These are phyloP conservation scores for Ciona savignyi DNA, from an alignment of 23 tunicate species.

Conservation along the genomic window DNA sequence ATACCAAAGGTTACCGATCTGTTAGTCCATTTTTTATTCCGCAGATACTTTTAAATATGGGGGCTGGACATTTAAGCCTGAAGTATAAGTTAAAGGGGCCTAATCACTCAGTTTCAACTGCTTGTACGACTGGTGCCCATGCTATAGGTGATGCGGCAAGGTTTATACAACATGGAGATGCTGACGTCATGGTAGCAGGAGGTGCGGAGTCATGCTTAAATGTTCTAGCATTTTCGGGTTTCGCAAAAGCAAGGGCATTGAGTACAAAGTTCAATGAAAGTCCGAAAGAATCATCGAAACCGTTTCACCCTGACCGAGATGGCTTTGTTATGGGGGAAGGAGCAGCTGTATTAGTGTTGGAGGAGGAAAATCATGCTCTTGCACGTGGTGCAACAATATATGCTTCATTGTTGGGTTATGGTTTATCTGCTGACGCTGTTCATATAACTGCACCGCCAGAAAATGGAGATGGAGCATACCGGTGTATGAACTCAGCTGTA, in stretches of 20 bases:
- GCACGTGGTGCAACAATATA: constrained; percentile 62
- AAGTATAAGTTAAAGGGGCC: constrained; percentile 64
- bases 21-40: constrained; percentile 74
- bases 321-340: constrained; percentile 98
- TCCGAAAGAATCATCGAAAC: constrained; percentile 63
- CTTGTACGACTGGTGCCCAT: constrained; percentile 92
- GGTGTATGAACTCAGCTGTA: constrained; percentile 71
- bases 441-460: constrained; percentile 62
- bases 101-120: constrained; percentile 78
- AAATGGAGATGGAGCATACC: constrained; percentile 45
- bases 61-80: constrained; percentile 66
- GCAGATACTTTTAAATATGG: constrained; percentile 52
- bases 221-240: constrained; percentile 47
- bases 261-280: constrained; percentile 54
- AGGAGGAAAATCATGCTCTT: constrained; percentile 78
- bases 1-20: constrained; percentile 30
- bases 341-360: constrained; percentile 76
- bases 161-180: constrained; percentile 64
- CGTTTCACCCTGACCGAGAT: constrained; percentile 74
- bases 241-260: constrained; percentile 51
- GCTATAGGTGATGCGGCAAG: constrained; percentile 88
- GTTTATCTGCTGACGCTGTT: constrained; percentile 67
- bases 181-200: constrained; percentile 96
- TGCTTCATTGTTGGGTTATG: constrained; percentile 64
- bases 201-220: constrained; percentile 70